These are phyloP conservation scores for Terrapene triunguis DNA, from an alignment of 2,113 vertebrate species.

Conservation along the genomic window DNA sequence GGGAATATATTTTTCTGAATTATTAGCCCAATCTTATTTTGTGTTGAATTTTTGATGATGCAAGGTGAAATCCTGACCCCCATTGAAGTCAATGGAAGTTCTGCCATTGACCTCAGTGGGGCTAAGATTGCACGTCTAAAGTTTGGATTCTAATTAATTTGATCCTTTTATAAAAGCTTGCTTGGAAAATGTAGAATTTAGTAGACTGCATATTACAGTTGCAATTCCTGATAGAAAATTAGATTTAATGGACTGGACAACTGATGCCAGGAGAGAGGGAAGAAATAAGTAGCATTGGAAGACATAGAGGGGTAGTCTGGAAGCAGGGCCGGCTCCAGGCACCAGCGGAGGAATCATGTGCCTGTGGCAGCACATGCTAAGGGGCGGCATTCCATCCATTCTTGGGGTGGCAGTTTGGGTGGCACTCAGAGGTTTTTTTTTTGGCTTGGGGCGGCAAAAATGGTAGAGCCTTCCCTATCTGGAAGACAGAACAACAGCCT, in stretches of 20 bases:
- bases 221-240: neutral
- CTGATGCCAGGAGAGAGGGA: neutral
- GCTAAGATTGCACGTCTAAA: neutral
- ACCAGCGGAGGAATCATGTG: too few species aligned
- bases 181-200: neutral
- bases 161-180: neutral
- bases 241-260: neutral
- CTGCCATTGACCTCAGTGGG: neutral
- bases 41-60: neutral
- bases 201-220: neutral
- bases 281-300: neutral
- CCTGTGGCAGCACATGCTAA: too few species aligned
- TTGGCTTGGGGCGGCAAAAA: too few species aligned
- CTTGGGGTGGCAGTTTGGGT: too few species aligned
- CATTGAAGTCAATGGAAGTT: neutral
- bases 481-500: neutral
- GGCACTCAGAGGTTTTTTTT: too few species aligned
- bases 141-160: neutral
- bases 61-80: neutral
- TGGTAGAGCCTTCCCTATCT: neutral
- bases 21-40: neutral
- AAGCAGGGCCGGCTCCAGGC: neutral
- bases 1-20: conserved; percentile 34
- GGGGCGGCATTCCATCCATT: too few species aligned
- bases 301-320: neutral